phyloP scores from a whole-genome alignment of 2,797 vertebrate genomes.

The Bothrops alternatus region DNA sequence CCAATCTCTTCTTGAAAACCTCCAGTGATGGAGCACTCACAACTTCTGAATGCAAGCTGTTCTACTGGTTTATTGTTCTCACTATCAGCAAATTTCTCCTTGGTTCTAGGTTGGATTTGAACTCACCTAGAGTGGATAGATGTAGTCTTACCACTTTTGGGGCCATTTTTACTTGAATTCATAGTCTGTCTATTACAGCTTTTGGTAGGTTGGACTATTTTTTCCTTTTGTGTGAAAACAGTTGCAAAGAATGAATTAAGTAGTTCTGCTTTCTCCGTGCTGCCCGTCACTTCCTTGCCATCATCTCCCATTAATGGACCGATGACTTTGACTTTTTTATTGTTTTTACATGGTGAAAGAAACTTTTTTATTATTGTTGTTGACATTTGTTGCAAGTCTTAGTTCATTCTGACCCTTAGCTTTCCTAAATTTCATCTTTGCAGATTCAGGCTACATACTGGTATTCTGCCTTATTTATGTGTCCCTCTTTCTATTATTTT shows the following conservation, averaged over 20 bases:
- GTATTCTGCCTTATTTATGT: not conserved
- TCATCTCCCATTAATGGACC: not conserved
- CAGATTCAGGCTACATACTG: not conserved
- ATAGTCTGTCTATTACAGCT: not conserved
- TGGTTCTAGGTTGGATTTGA: not conserved
- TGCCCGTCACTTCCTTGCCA: not conserved
- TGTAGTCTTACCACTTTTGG: not conserved
- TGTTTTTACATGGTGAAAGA: not conserved
- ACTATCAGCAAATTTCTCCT: not conserved
- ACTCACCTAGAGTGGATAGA: not conserved
- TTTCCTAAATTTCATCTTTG: not conserved
- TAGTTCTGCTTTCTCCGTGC: not conserved
- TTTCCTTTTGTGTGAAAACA: too few species aligned
- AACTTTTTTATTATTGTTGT: not conserved
- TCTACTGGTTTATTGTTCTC: not conserved
- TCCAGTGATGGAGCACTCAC: not conserved
- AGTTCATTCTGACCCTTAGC: not conserved
- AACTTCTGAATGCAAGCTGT: not conserved
- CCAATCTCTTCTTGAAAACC: not conserved
- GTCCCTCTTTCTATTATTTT: not conserved
- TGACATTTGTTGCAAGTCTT: not conserved
- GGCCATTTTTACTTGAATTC: not conserved
- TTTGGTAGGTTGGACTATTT: not conserved
- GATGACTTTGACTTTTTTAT: not conserved
- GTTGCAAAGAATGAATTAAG: not conserved